Evolutionary conservation across 2,797 vertebrate genomes (phyloP).

Genomic region (Enteromius mattozi): DNA sequence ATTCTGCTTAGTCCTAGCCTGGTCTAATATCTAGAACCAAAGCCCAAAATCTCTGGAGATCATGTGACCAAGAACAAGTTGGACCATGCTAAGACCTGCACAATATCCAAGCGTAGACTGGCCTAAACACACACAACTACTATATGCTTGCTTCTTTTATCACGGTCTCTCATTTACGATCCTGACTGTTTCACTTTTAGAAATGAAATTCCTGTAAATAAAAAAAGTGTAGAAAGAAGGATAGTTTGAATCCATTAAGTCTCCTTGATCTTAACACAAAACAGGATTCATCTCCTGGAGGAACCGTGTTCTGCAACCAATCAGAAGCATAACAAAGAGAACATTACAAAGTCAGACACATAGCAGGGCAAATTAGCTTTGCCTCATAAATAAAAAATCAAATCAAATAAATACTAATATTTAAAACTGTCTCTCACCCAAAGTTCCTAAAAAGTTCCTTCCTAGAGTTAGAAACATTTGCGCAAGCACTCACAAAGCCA

Average conservation of each 20-base stretch:
- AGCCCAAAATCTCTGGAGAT: conserved; percentile 49
- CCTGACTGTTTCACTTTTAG: background rate
- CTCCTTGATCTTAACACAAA: conserved; percentile 54
- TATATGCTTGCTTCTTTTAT: background rate
- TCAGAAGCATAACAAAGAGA: conserved; percentile 53
- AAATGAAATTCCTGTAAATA: conserved; percentile 43
- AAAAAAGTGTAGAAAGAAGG: conserved; percentile 36
- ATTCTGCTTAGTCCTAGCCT: conserved; percentile 27
- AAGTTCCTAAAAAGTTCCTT: background rate
- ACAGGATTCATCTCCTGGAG: conserved; percentile 50
- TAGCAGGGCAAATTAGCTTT: conserved; percentile 53
- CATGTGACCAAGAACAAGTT: conserved; percentile 43
- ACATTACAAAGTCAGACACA: conserved; percentile 52
- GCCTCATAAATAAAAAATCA: conserved; percentile 32
- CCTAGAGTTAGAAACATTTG: background rate
- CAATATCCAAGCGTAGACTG: background rate
- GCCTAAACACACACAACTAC: background rate
- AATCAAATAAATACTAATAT: no score
- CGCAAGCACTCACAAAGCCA: background rate
- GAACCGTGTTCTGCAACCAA: conserved; percentile 52
- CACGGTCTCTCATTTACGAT: background rate
- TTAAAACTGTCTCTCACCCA: conserved; percentile 6
- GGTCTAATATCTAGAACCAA: conserved; percentile 38
- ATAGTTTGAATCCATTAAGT: conserved; percentile 57
- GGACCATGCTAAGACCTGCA: background rate